A percentile compares a stretch with the other conserved stretches of the same genome.
Evolutionary conservation across 35 echinoderm and acorn worm genomes (phyloP).

Genomic region (Heliocidaris tuberculata): DNA sequence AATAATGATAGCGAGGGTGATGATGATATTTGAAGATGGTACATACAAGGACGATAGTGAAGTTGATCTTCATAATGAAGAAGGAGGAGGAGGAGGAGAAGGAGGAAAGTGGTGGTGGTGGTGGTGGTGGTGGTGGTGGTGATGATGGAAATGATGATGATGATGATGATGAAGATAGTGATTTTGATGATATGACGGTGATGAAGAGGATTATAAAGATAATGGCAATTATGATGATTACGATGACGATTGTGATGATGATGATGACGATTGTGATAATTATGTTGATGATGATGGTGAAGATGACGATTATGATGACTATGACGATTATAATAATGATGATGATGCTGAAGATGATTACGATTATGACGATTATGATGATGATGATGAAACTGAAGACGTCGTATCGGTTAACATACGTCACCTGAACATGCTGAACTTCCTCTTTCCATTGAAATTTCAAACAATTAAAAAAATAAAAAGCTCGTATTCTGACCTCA

Average conservation of each 20-base stretch:
- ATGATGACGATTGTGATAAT: not conserved
- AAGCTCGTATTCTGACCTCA: not conserved
- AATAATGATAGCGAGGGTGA: too few relatives aligned
- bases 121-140: not conserved
- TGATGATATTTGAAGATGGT: too few relatives aligned
- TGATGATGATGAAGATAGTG: not conserved
- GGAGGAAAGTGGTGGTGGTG: not conserved
- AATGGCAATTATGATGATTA: not conserved
- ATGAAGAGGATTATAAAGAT: not conserved
- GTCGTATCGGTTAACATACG: not conserved
- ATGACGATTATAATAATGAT: not conserved
- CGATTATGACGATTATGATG: not conserved
- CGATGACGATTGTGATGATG: not conserved
- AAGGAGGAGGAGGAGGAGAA: not conserved
- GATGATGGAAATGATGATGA: not conserved
- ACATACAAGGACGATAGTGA: too few relatives aligned
- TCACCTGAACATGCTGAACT: not conserved
- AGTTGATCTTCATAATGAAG: too few relatives aligned
- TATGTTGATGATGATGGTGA: not conserved
- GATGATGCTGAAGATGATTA: not conserved
- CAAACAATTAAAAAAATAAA: not conserved
- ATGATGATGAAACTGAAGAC: not conserved
- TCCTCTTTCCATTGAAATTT: not conserved
- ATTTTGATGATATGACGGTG: not conserved
- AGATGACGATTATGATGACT: not conserved